These are phyloP conservation scores for Eristalis intricaria DNA, from an alignment of 2,888 invertebrate species.

Conservation along the genomic window DNA sequence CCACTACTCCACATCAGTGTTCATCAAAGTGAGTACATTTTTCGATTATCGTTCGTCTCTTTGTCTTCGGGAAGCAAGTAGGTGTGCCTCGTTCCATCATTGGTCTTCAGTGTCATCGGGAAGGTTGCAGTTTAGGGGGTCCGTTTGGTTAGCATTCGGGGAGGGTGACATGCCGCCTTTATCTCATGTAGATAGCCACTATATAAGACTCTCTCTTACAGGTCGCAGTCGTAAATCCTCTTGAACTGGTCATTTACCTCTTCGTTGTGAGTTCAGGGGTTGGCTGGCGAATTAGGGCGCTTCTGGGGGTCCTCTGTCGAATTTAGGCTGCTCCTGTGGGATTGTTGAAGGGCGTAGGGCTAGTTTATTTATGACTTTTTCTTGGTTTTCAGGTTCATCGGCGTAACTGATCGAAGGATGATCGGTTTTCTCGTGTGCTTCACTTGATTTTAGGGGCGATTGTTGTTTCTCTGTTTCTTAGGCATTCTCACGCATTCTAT, in stretches of 20 bases:
- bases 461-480: too few species aligned
- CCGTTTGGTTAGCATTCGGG: background rate
- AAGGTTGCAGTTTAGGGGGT: background rate
- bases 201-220: background rate
- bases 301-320: background rate
- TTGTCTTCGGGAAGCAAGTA: background rate
- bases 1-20: background rate
- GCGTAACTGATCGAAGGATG: too few species aligned
- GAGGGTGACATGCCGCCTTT: background rate
- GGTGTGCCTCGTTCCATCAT: background rate
- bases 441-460: background rate
- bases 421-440: background rate
- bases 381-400: background rate
- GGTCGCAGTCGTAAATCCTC: background rate
- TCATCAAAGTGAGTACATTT: background rate
- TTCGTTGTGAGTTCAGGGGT: background rate
- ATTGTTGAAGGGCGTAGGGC: constrained; percentile 1
- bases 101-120: background rate
- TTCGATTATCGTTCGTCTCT: background rate
- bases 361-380: background rate
- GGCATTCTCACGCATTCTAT: too few species aligned
- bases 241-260: background rate
- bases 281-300: background rate
- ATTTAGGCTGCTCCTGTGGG: background rate
- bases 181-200: background rate